phyloP scores from a whole-genome alignment of 2,797 vertebrate species.

The Semotilus atromaculatus region DNA sequence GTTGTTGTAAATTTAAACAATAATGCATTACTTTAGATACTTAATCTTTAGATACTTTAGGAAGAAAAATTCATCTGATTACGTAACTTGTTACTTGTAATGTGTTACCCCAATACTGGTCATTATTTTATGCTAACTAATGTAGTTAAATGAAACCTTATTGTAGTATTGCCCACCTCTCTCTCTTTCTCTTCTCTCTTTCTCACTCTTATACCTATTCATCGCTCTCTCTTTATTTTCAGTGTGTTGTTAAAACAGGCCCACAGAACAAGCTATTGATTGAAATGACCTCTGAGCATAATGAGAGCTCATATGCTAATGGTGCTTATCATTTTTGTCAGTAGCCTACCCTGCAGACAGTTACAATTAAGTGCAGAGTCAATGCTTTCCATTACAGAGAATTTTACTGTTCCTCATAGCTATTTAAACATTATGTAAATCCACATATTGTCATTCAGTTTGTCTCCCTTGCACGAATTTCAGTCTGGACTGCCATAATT shows the following conservation, averaged over 20 bases:
- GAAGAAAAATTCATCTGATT: background rate
- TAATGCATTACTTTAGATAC: background rate
- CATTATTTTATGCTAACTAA: background rate
- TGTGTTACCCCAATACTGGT: background rate
- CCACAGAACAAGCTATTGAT: conserved; percentile 51
- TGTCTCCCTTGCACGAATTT: conserved; percentile 2
- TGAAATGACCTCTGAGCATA: conserved; percentile 53
- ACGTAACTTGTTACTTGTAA: background rate
- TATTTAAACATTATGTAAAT: conserved; percentile 47
- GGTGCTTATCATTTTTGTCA: conserved; percentile 44
- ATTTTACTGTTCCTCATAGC: conserved; percentile 34
- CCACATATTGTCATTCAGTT: conserved; percentile 20
- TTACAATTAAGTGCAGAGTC: conserved; percentile 51
- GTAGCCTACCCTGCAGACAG: conserved; percentile 48
- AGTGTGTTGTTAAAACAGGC: conserved; percentile 34
- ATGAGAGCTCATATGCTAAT: conserved; percentile 50
- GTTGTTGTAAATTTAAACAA: background rate
- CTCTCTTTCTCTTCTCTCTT: background rate
- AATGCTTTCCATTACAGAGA: conserved; percentile 49
- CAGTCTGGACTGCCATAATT: background rate
- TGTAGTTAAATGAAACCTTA: background rate
- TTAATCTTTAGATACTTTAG: background rate
- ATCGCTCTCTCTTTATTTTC: conserved; percentile 25
- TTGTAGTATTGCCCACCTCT: background rate
- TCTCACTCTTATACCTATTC: conserved; percentile 11